Conservation (phyloP, 2,113 vertebrate genomes). For the Synchiropus splendidus region DNA sequence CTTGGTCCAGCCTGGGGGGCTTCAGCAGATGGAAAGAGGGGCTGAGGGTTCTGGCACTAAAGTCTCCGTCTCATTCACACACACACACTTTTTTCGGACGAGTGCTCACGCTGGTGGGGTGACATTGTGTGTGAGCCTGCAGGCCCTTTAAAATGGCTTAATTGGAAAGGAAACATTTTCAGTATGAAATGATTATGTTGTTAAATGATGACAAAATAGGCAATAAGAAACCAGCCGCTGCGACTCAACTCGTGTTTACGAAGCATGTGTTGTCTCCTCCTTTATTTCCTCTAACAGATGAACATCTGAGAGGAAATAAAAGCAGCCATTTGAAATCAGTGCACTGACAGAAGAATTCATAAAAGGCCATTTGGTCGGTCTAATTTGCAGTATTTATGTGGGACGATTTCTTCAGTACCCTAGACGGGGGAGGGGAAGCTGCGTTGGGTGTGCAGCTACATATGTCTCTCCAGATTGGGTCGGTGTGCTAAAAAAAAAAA, state of each 20-base stretch:
- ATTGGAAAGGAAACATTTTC: conserved; percentile 18
- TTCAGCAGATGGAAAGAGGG: conserved; percentile 62
- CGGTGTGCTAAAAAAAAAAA: conserved; percentile 34
- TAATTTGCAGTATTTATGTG: conserved; percentile 58
- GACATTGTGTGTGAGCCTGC: conserved; percentile 44
- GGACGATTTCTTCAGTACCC: conserved; percentile 51
- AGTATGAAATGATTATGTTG: too few relatives aligned
- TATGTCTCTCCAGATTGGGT: conserved; percentile 63
- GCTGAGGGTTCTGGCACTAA: conserved; percentile 52
- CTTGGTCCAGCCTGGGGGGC: conserved; percentile 61
- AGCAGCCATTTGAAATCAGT: conserved; percentile 34
- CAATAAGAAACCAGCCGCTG: too few relatives aligned
- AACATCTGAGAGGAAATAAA: conserved; percentile 44
- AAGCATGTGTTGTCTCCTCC: conserved; percentile 15
- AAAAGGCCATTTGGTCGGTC: conserved; percentile 57
- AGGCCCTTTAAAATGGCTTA: conserved; percentile 29
- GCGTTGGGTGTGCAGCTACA: conserved; percentile 22
- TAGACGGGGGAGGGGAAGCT: conserved; percentile 9
- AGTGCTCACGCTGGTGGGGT: conserved; percentile 33
- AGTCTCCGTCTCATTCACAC: conserved; percentile 20
- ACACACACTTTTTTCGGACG: conserved; percentile 8
- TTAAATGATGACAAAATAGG: too few relatives aligned
- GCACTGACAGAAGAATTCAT: conserved; percentile 57
- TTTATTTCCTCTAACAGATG: conserved; percentile 55
- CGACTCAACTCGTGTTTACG: neutral